Percentiles rank a stretch among this genome's conserved stretches.
phyloP scores from a whole-genome alignment of 2,113 vertebrate genomes.

The Spermophilus dauricus region DNA sequence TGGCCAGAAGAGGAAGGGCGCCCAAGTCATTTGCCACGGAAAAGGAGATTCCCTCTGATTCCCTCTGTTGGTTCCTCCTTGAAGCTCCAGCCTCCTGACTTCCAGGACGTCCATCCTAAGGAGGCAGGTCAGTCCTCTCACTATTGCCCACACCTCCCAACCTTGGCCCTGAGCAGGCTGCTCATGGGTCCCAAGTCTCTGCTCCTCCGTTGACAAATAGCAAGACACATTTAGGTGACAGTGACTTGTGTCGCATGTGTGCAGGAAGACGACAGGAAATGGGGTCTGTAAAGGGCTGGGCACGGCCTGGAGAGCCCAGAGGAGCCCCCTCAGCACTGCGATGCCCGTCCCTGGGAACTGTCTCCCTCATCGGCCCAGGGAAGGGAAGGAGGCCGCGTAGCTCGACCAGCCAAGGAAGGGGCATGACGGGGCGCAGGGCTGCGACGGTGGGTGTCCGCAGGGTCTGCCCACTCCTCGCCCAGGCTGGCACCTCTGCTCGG shows the following conservation, averaged over 20 bases:
- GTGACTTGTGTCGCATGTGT: background rate
- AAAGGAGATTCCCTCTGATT: background rate
- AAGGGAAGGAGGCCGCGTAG: background rate
- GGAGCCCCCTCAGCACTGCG: too few species aligned
- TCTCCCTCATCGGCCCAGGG: background rate
- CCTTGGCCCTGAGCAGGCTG: background rate
- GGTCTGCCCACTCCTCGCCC: background rate
- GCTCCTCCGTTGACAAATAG: background rate
- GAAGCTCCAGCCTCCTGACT: background rate
- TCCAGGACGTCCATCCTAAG: background rate
- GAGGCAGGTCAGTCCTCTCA: background rate
- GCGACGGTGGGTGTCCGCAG: background rate
- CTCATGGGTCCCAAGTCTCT: background rate
- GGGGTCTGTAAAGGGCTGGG: background rate
- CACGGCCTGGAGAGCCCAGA: background rate
- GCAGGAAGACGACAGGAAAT: background rate
- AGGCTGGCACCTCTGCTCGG: too few species aligned
- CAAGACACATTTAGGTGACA: background rate
- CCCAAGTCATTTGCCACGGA: background rate
- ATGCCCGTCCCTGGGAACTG: background rate
- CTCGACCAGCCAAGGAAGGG: too few species aligned
- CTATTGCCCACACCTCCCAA: background rate
- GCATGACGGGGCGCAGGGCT: background rate
- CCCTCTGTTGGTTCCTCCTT: background rate
- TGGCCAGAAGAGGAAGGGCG: background rate